These are phyloP conservation scores for Fregata magnificens DNA, from an alignment of 2,113 vertebrate genomes.

Conservation along the genomic window DNA sequence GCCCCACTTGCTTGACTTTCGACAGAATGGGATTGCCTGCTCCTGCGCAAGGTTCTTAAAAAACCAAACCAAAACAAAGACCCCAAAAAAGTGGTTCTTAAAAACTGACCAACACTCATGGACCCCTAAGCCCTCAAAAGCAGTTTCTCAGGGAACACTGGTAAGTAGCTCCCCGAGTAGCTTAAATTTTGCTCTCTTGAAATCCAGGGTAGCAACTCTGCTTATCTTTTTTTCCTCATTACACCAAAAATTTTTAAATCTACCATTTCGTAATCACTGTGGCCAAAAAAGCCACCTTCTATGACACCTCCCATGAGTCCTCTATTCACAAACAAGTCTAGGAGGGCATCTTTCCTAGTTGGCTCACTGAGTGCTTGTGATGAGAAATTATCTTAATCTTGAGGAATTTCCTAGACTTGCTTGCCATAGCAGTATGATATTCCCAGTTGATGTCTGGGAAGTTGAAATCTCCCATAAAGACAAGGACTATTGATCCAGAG, in stretches of 20 bases:
- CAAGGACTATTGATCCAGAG: not conserved
- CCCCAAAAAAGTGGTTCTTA: not conserved
- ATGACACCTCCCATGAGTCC: not conserved
- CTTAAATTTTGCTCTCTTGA: not conserved
- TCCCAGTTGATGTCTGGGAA: not conserved
- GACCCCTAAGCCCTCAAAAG: not conserved
- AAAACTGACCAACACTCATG: not conserved
- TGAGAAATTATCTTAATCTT: not conserved
- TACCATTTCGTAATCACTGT: not conserved
- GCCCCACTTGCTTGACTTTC: not conserved
- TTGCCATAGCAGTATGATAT: not conserved
- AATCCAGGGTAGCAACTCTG: not conserved
- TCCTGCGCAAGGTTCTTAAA: not conserved
- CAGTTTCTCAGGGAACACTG: too few species aligned
- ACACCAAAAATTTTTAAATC: not conserved
- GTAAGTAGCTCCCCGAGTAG: too few species aligned
- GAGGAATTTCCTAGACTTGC: not conserved
- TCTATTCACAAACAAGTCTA: not conserved
- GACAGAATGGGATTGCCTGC: not conserved
- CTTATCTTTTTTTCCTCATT: not conserved
- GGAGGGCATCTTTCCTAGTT: not conserved
- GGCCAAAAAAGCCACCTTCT: not conserved
- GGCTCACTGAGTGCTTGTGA: not conserved
- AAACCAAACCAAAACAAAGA: not conserved
- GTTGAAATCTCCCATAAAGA: not conserved